Evolutionary conservation across 1,140 invertebrate genomes (phyloP).

Genomic region (Drosophila watanabei): DNA sequence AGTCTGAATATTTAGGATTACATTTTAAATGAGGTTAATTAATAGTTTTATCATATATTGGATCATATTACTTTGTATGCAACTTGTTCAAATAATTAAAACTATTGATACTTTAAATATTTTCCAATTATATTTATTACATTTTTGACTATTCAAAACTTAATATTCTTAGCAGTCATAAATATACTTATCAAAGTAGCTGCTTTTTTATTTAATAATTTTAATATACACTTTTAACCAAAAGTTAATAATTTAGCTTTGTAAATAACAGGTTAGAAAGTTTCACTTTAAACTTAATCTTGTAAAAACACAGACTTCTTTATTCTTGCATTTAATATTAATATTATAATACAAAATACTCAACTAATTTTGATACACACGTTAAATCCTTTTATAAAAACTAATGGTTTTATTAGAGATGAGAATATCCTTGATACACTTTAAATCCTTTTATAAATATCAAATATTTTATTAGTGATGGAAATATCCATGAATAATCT

Average conservation of each 20-base stretch:
- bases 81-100: neutral
- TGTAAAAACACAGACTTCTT: neutral
- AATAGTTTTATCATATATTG: neutral
- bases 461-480: neutral
- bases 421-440: too few relatives aligned
- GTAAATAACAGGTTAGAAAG: neutral
- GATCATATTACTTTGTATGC: neutral
- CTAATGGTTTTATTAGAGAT: too few relatives aligned
- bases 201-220: neutral
- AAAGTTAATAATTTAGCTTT: neutral
- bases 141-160: neutral
- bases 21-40: neutral
- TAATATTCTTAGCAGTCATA: neutral
- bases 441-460: neutral
- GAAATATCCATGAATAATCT: neutral
- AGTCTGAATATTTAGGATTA: neutral
- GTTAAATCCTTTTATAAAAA: too few relatives aligned
- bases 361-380: neutral
- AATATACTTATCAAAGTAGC: neutral
- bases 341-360: too few relatives aligned
- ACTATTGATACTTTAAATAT: neutral
- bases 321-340: neutral
- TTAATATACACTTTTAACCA: neutral
- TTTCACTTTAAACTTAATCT: neutral
- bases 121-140: neutral